Conservation (phyloP, 2,113 vertebrate species). For the Rhinopomastus cyanomelas region DNA sequence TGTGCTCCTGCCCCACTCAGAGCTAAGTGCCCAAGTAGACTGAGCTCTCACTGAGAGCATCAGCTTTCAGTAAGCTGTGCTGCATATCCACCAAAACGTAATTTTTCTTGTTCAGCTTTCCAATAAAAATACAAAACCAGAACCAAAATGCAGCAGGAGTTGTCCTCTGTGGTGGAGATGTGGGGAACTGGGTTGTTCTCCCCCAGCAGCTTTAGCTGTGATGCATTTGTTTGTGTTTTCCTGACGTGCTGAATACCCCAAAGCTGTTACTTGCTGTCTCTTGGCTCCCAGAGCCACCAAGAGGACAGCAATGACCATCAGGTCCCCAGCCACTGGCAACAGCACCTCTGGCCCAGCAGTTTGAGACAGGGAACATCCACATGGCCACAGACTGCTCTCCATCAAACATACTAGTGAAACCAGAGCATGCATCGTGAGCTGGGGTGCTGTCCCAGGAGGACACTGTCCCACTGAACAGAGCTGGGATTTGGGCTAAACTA, state of each 20-base stretch:
- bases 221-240: not conserved
- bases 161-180: not conserved
- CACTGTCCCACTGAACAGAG: not conserved
- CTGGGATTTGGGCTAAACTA: not conserved
- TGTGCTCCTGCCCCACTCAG: fast-evolving
- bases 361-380: not conserved
- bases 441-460: not conserved
- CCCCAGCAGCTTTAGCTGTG: not conserved
- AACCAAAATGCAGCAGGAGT: not conserved
- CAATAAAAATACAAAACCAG: not conserved
- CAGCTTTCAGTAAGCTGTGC: not conserved
- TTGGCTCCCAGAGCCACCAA: not conserved
- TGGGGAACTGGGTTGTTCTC: fast-evolving
- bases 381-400: not conserved
- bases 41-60: not conserved
- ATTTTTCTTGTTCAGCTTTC: not conserved
- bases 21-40: not conserved
- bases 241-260: fast-evolving
- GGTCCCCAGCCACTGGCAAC: not conserved
- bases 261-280: not conserved
- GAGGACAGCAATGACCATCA: not conserved
- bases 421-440: not conserved
- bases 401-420: not conserved
- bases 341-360: not conserved
- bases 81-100: not conserved